Conservation (phyloP, 2,113 vertebrate genomes). For the Paralichthys olivaceus region DNA sequence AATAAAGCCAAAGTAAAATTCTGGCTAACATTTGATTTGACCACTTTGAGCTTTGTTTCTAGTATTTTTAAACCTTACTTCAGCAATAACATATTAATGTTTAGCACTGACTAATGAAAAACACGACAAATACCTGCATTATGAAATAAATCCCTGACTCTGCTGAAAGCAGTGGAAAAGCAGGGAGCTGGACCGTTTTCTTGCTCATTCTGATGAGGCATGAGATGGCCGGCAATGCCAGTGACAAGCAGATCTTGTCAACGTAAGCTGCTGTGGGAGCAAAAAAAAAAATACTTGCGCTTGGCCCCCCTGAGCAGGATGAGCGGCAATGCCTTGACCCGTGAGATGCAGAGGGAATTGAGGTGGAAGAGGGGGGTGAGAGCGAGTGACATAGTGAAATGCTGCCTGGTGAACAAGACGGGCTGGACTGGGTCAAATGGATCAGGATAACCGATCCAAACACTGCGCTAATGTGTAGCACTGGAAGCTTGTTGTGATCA, state of each 20-base stretch:
- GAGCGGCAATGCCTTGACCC: constrained; percentile 63
- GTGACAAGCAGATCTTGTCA: constrained; percentile 58
- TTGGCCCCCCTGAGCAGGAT: constrained; percentile 49
- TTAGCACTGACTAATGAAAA: too few species aligned
- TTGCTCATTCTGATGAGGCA: constrained; percentile 36
- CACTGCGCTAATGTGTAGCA: constrained; percentile 1
- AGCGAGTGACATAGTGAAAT: constrained; percentile 43
- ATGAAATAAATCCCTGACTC: too few species aligned
- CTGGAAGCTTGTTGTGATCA: constrained; percentile 20
- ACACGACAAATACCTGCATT: too few species aligned
- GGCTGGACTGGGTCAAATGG: constrained; percentile 4
- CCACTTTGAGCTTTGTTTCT: too few species aligned
- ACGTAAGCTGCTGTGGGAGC: constrained; percentile 53
- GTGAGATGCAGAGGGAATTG: constrained; percentile 63
- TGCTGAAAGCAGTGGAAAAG: too few species aligned
- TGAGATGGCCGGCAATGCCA: constrained; percentile 37
- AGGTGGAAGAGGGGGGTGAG: constrained; percentile 54
- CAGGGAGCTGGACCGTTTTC: too few species aligned
- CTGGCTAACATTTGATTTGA: too few species aligned
- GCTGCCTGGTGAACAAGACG: constrained; percentile 42
- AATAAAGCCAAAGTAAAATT: background rate
- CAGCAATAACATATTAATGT: too few species aligned
- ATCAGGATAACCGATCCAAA: constrained; percentile 28
- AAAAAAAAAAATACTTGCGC: constrained; percentile 61
- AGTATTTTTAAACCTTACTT: too few species aligned